A percentile compares a stretch with the other conserved stretches of the same genome.
Evolutionary conservation across 2,888 invertebrate species (phyloP).

Genomic region (Aphrophora alni): DNA sequence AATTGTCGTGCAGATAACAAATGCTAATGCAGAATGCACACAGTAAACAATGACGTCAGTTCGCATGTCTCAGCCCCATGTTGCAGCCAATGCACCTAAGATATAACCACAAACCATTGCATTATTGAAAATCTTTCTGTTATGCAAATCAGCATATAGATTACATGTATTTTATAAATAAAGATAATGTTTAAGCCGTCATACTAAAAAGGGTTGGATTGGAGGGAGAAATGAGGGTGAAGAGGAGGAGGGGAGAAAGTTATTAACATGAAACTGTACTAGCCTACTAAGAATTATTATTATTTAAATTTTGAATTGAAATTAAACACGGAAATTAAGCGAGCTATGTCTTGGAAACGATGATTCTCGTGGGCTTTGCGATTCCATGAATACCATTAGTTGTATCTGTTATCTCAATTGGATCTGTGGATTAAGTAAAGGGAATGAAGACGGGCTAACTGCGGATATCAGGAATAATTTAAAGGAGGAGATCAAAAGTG

Average conservation of each 20-base stretch:
- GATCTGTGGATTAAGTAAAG: constrained; percentile 9
- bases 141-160: not conserved
- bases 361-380: not conserved
- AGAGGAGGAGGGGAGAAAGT: not conserved
- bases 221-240: not conserved
- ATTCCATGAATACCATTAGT: constrained; percentile 9
- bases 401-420: constrained; percentile 6
- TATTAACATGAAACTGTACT: not conserved
- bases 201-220: not conserved
- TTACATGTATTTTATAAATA: not conserved
- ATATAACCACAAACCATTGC: constrained; percentile 2
- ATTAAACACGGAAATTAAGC: not conserved
- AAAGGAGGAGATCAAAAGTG: not conserved
- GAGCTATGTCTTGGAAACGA: constrained; percentile 9
- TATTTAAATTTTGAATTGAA: constrained; percentile 2
- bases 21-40: not conserved
- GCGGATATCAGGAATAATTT: not conserved
- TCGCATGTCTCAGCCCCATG: not conserved
- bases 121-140: not conserved
- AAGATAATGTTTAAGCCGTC: not conserved
- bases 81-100: not conserved
- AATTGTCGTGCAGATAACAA: not conserved
- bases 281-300: constrained; percentile 6
- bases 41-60: not conserved
- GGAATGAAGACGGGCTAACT: not conserved